These are phyloP conservation scores for Platyrinchus mystaceus DNA, from an alignment of 2,797 vertebrate genomes.

Conservation along the genomic window DNA sequence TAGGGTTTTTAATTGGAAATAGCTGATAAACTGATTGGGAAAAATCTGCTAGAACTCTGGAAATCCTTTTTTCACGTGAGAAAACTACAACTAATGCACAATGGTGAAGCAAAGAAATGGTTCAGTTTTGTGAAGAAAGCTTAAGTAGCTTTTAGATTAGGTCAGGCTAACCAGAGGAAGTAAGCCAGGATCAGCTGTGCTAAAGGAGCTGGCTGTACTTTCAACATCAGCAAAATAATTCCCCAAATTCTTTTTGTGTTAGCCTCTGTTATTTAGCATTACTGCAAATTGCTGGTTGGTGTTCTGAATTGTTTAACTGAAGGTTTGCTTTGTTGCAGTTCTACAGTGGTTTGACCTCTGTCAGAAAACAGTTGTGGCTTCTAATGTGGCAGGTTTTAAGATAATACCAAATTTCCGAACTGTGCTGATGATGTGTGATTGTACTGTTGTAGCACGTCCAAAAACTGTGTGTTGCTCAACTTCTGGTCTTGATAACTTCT, in stretches of 20 bases:
- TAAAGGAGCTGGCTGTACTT: neutral
- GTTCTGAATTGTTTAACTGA: neutral
- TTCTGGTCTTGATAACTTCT: neutral
- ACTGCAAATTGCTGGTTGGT: neutral
- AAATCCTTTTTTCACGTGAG: neutral
- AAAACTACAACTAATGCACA: neutral
- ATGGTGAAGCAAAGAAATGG: neutral
- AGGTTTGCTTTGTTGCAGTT: neutral
- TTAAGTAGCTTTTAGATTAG: neutral
- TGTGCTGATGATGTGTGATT: neutral
- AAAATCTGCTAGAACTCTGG: neutral
- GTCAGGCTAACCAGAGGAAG: neutral
- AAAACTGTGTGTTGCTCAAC: neutral
- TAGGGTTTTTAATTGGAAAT: neutral
- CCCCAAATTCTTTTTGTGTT: neutral
- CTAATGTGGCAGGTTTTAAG: neutral
- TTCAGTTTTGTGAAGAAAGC: neutral
- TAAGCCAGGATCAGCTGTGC: neutral
- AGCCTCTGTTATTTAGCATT: neutral
- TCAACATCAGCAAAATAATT: neutral
- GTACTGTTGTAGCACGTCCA: neutral
- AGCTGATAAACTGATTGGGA: neutral
- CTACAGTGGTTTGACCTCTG: neutral
- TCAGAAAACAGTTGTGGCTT: conserved; percentile 2
- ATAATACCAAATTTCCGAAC: neutral